Evolutionary conservation across 2,113 vertebrate species (phyloP).

Genomic region (Larimichthys crocea): DNA sequence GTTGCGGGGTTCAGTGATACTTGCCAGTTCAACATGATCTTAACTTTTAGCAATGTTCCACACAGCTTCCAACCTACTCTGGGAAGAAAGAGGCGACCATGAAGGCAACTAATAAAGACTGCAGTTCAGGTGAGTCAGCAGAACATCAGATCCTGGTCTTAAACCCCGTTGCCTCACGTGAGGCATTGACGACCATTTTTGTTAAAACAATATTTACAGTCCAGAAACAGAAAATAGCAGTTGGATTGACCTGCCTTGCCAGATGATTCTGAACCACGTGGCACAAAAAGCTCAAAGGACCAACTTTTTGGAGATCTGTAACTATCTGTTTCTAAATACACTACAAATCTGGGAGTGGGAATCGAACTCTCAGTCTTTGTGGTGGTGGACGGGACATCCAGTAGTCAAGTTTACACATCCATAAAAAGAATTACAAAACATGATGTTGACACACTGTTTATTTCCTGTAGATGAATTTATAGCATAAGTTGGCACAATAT

Average conservation of each 20-base stretch:
- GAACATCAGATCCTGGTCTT: background rate
- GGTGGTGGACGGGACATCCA: background rate
- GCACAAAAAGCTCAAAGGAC: no score
- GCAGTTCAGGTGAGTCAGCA: conserved; percentile 32
- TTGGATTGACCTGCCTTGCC: background rate
- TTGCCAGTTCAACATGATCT: conserved; percentile 26
- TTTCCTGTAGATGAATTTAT: background rate
- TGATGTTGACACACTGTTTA: background rate
- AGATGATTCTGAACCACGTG: no score
- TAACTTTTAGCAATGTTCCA: background rate
- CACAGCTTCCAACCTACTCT: background rate
- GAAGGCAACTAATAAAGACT: conserved; percentile 21
- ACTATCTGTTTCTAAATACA: background rate
- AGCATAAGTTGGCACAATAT: no score
- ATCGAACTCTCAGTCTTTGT: background rate
- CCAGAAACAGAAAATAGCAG: background rate
- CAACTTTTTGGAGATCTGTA: background rate
- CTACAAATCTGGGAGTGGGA: background rate
- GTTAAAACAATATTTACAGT: no score
- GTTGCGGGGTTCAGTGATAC: conserved; percentile 1
- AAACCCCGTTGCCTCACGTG: no score
- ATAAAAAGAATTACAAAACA: background rate
- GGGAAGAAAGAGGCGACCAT: background rate
- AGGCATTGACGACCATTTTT: no score
- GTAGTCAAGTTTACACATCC: background rate